Evolutionary conservation across 1,140 invertebrate species (phyloP), one percentile per base, ranked within the genome.

Genomic region (Cylas formicarius): DNA sequence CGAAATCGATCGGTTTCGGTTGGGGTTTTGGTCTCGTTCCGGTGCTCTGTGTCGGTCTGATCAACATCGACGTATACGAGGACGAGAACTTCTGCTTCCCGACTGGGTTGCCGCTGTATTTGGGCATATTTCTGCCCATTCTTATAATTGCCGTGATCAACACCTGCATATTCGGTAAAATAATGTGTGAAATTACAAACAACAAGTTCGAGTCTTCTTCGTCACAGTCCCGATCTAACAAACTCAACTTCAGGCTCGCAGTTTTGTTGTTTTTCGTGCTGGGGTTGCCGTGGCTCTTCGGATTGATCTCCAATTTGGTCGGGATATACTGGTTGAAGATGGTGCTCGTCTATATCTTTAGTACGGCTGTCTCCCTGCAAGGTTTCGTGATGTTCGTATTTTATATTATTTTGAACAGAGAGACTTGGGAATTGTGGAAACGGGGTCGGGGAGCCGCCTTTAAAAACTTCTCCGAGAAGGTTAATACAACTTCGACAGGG

Each of bases 381-480:
- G 76, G 76, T 5, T 77, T 78, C 51, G 69, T 78, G 7, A 63
- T 79, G 21, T 79, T 79, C 50, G 50, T 78, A 16, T 78, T 78
- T 57, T 80, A 77, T 56, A 67, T 79, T 6, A 57, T 78, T 17
- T 68, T 75, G 46, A 74, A 78, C 51, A 65, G 68, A 2, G 63
- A 66, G 7, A 74, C 75, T 2, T 65, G 74, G 34, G 55, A 63
- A 19, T 56, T 69, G 8, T 78, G 76, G 77, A 19, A 31, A 9
- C 13, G 19, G 11, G 13, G n/a, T n/a, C n/a, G n/a, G n/a, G n/a
- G n/a, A n/a, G n/a, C n/a, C n/a, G n/a, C n/a, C n/a, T n/a, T n/a
- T n/a, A n/a, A n/a, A n/a, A n/a, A 5, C 4, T 7, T 43, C 1
- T 31, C 2, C 16, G 9, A 13, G 10, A 18, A 29, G 14, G 22